Evolutionary conservation across 1,140 invertebrate genomes (phyloP), one percentile per base, ranked within the genome.

Genomic region (Homarus americanus): DNA sequence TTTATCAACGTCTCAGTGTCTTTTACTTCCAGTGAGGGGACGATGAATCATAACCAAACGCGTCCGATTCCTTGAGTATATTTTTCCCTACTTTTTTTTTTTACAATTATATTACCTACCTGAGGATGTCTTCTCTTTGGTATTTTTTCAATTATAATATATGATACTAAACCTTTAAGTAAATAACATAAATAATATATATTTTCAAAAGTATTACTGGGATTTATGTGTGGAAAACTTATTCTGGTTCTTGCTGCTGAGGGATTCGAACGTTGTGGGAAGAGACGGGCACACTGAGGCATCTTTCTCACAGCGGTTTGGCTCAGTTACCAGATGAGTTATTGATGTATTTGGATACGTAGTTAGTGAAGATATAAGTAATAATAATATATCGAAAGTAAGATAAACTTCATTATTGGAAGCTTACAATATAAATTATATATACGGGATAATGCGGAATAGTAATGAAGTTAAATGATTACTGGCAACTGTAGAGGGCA

Each of bases 1-100:
- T 90, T 90, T 90, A 90, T 90, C 87, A 90, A 90, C 87, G 87
- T 90, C 87, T 83, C 87, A 83, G 63, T 90, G 87, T 90, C 87
- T 90, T 90, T 83, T 90, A 83, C 41, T 76, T 82, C 80, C 49
- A 79, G 72, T 44, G 80, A 90, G 87, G 87, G 87, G 80, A 66
- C 87, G 44, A 83, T 90, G 87, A 80, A 90, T 90, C 87, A 90
- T 75, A 83, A 83, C 66, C 79, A 72, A 44, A 76, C 41, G 80
- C 32, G 87, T 90, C 53, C 87, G 80, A 83, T 58, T 83, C 86
- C 86, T 17, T 66, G 34, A 24, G 24, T 36, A 3, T 12, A 3
- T n/a, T 72, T 72, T 17, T 5, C 1, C 3, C 20, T 12, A 34
- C 38, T 75, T 15, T 20, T 32, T 76, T 17, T 38, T 44, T 44